Conservation (phyloP, 2,888 invertebrate species). For the Lamellibrachia columna region DNA sequence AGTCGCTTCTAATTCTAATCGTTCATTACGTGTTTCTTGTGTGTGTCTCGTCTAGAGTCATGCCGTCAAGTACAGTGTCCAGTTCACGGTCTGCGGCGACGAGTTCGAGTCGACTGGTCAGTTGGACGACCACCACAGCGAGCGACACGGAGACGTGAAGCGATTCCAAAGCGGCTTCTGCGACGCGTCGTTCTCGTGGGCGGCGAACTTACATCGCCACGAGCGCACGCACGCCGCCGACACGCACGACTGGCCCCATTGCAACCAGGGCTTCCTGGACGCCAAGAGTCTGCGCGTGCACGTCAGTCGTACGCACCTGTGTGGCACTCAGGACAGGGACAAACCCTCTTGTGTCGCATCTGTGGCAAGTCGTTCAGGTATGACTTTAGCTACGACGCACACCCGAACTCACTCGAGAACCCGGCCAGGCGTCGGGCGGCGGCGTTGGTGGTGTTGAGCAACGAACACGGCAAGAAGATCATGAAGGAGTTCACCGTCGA, state of each 20-base stretch:
- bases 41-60: background rate
- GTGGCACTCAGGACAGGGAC: background rate
- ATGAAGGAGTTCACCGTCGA: background rate
- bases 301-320: background rate
- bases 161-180: background rate
- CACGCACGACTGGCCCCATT: conserved; percentile 8
- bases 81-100: background rate
- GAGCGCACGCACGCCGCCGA: background rate
- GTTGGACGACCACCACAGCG: background rate
- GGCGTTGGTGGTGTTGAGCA: background rate
- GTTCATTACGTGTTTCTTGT: background rate
- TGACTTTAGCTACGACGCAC: background rate
- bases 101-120: background rate
- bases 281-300: background rate
- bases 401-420: background rate
- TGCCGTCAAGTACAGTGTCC: background rate
- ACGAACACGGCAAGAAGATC: background rate
- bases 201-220: background rate
- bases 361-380: background rate
- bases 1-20: too few species aligned
- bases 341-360: background rate
- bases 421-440: background rate
- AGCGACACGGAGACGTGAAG: background rate
- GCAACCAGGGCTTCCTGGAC: background rate
- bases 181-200: background rate